Evolutionary conservation across 2,113 vertebrate species (phyloP).

Genomic region (Lepisosteus oculatus): DNA sequence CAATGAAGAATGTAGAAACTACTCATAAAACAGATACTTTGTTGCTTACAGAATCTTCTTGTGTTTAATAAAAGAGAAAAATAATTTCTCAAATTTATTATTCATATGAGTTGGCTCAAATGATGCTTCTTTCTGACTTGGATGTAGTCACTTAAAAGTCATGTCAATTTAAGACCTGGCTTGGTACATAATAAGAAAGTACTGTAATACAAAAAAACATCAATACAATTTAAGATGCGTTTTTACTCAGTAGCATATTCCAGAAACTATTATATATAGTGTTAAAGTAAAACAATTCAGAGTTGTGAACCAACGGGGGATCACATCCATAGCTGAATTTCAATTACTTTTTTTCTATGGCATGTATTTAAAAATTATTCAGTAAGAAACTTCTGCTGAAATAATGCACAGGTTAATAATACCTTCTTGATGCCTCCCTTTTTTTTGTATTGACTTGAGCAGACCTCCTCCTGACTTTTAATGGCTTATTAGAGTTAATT

Average conservation of each 20-base stretch:
- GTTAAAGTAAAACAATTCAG: neutral
- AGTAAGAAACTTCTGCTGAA: slow-evolving; percentile 77
- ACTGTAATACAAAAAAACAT: neutral
- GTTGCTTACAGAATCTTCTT: too few relatives aligned
- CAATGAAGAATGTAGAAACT: too few relatives aligned
- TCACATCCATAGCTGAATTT: slow-evolving; percentile 56
- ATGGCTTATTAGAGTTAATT: slow-evolving; percentile 84
- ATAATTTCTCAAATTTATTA: too few relatives aligned
- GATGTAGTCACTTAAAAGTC: too few relatives aligned
- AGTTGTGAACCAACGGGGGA: neutral
- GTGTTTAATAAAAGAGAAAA: too few relatives aligned
- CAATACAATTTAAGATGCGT: neutral
- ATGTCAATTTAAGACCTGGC: neutral
- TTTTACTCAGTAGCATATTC: neutral
- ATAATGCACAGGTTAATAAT: slow-evolving; percentile 83
- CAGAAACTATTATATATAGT: slow-evolving; percentile 1
- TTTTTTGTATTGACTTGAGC: slow-evolving; percentile 75
- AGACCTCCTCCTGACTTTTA: slow-evolving; percentile 85
- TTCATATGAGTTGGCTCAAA: too few relatives aligned
- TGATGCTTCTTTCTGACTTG: too few relatives aligned
- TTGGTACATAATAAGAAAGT: neutral
- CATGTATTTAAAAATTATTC: slow-evolving; percentile 78
- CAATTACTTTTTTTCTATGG: slow-evolving; percentile 72
- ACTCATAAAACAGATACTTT: too few relatives aligned
- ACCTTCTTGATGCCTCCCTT: slow-evolving; percentile 74